phyloP scores from a whole-genome alignment of 1,140 invertebrate species.

The Cryptotermes secundus region DNA sequence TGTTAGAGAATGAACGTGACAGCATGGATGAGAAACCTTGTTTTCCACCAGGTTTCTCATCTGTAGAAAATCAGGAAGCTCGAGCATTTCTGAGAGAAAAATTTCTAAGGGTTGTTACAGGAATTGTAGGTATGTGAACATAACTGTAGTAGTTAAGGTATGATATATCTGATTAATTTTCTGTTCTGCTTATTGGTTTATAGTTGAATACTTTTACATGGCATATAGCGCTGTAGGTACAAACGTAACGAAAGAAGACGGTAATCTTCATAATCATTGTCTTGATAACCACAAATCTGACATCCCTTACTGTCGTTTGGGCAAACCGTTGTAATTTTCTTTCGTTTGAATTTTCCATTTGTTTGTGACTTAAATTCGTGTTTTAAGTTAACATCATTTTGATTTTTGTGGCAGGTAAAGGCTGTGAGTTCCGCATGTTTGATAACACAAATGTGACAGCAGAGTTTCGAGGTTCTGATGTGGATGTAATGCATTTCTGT shows the following conservation, averaged over 20 bases:
- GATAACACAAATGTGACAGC: slow-evolving; percentile 48
- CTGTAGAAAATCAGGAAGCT: slow-evolving; percentile 47
- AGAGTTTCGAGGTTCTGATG: slow-evolving; percentile 48
- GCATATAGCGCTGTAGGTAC: no score
- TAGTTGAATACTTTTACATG: no score
- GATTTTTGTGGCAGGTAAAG: slow-evolving; percentile 43
- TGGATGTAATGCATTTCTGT: slow-evolving; percentile 47
- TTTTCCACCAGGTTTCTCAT: slow-evolving; percentile 41
- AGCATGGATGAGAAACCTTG: not conserved
- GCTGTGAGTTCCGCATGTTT: slow-evolving; percentile 46
- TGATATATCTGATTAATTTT: not conserved
- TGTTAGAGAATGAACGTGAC: not conserved
- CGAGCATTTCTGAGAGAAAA: slow-evolving; percentile 49
- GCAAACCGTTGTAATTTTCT: no score
- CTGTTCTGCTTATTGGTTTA: not conserved
- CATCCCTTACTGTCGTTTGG: no score
- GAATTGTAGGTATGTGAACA: slow-evolving; percentile 46
- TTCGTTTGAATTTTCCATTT: no score
- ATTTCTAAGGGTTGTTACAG: slow-evolving; percentile 48
- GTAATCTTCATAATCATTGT: no score
- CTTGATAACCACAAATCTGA: no score
- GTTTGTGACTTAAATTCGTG: no score
- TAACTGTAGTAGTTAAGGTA: no score
- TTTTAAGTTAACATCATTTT: no score
- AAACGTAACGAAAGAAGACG: no score